A percentile compares a stretch with the other conserved stretches of the same genome.
phyloP scores from a whole-genome alignment of 92 coral and sea anemone species.

The Zoanthus gigantus region DNA sequence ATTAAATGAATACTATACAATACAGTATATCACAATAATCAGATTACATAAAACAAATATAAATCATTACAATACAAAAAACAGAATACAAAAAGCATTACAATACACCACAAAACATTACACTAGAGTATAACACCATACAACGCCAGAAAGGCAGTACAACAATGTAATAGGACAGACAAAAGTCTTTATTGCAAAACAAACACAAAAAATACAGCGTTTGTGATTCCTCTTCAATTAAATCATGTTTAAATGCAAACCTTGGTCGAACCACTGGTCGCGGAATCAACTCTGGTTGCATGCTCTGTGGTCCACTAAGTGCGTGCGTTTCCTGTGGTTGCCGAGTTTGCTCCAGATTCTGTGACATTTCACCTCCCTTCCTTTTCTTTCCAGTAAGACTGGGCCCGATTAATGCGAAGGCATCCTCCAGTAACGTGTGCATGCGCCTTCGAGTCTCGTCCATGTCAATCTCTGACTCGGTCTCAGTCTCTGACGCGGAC shows the following conservation, averaged over 20 bases:
- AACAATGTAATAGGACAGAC: too few species aligned
- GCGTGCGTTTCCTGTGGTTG: conserved; percentile 20
- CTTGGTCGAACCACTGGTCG: conserved; percentile 34
- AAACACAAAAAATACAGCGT: too few species aligned
- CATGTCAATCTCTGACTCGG: conserved; percentile 94
- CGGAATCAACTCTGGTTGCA: conserved; percentile 36
- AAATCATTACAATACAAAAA: too few species aligned
- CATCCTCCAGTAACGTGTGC: conserved; percentile 95
- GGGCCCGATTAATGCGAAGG: conserved; percentile 88
- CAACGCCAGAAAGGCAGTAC: too few species aligned
- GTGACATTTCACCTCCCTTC: conserved; percentile 52
- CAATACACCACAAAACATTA: too few species aligned
- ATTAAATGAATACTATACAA: too few species aligned
- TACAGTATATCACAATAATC: too few species aligned
- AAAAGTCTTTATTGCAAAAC: too few species aligned
- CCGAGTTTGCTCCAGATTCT: conserved; percentile 26
- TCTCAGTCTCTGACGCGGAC: conserved; percentile 11
- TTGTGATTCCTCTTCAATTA: neutral
- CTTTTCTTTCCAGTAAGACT: conserved; percentile 67
- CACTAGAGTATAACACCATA: too few species aligned
- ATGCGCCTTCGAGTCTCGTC: conserved; percentile 93
- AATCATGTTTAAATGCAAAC: neutral
- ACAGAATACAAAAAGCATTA: too few species aligned
- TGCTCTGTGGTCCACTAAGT: conserved; percentile 27
- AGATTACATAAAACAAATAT: too few species aligned